Evolutionary conservation across 2,113 vertebrate species (phyloP).

Genomic region (Oplegnathus fasciatus): DNA sequence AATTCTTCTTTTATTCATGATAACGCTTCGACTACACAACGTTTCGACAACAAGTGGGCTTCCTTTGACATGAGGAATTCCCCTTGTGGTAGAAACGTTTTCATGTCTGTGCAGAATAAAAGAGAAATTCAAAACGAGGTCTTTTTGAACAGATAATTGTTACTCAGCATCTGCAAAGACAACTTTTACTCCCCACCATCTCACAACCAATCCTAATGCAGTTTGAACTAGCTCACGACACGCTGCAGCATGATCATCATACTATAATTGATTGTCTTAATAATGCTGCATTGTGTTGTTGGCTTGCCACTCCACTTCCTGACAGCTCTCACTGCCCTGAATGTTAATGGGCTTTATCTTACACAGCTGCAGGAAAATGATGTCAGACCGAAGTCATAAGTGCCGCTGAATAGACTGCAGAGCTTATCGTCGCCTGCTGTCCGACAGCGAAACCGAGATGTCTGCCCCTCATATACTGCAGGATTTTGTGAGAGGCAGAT

Average conservation of each 20-base stretch:
- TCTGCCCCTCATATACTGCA: constrained; percentile 28
- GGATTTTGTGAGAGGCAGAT: constrained; percentile 47
- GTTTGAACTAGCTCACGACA: constrained; percentile 6
- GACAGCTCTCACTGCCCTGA: constrained; percentile 57
- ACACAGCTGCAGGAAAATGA: constrained; percentile 56
- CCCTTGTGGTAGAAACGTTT: neutral
- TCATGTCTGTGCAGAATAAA: neutral
- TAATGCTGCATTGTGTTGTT: constrained; percentile 69
- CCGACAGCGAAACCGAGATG: constrained; percentile 28
- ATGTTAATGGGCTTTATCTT: constrained; percentile 73
- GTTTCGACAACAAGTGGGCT: too few relatives aligned
- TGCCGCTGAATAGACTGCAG: constrained; percentile 28
- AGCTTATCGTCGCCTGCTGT: constrained; percentile 32
- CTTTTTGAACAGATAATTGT: neutral
- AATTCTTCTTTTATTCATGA: neutral
- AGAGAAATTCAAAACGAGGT: neutral
- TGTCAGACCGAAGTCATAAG: constrained; percentile 45
- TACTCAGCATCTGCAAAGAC: neutral
- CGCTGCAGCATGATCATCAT: constrained; percentile 42
- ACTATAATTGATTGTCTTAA: constrained; percentile 74
- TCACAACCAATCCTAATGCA: constrained; percentile 5
- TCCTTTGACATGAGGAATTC: neutral
- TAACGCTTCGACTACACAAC: neutral
- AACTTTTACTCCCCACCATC: neutral
- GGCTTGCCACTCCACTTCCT: constrained; percentile 61